These are phyloP conservation scores for Helicoverpa armigera DNA, from an alignment of 1,140 invertebrate genomes.

Conservation along the genomic window DNA sequence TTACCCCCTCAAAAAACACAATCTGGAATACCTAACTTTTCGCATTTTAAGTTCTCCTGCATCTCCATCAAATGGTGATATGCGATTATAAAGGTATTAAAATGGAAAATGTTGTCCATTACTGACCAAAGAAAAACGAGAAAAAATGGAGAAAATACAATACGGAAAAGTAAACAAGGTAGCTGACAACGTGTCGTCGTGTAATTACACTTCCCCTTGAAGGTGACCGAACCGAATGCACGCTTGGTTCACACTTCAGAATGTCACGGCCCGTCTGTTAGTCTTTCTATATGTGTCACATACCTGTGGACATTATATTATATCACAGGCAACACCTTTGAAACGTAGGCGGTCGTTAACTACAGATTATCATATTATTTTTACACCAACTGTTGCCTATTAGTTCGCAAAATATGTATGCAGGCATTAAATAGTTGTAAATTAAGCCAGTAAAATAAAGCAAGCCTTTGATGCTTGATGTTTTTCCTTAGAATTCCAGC, in stretches of 20 bases:
- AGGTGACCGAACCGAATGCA: conserved; percentile 51
- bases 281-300: conserved; percentile 52
- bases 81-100: not conserved
- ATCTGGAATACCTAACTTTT: not conserved
- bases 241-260: conserved; percentile 62
- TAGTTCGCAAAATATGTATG: conserved; percentile 4
- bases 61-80: too few relatives aligned
- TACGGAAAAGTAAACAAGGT: conserved; percentile 9
- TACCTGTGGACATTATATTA: conserved; percentile 14
- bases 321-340: conserved; percentile 22
- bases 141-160: not conserved
- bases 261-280: conserved; percentile 66
- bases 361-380: not conserved
- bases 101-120: not conserved
- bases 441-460: conserved; percentile 9
- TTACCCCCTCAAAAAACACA: not conserved
- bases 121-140: not conserved
- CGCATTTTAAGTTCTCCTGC: not conserved
- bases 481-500: conserved; percentile 18
- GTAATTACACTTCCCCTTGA: conserved; percentile 49
- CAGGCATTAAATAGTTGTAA: conserved; percentile 6
- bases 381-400: not conserved
- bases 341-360: not conserved
- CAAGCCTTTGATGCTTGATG: not conserved
- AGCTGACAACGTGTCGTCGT: conserved; percentile 2